Conservation (phyloP, 23 tunicate species). For the Diplosoma virens region DNA sequence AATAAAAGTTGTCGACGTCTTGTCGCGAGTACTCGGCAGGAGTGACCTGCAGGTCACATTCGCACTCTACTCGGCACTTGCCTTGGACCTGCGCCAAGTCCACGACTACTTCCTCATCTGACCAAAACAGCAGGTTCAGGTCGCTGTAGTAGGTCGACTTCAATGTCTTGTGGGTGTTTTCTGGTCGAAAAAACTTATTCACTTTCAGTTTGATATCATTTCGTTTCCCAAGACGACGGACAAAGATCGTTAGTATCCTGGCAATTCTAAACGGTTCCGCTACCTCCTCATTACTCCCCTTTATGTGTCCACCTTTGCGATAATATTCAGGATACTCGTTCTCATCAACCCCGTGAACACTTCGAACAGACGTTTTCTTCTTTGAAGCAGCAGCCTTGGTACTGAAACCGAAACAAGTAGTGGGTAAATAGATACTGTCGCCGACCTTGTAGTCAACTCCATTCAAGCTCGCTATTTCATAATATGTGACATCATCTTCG, state of each 20-base stretch:
- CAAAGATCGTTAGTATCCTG: slow-evolving; percentile 51
- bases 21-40: slow-evolving; percentile 48
- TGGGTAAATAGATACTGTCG: slow-evolving; percentile 58
- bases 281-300: slow-evolving; percentile 66
- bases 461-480: slow-evolving; percentile 29
- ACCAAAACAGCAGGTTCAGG: slow-evolving; percentile 67
- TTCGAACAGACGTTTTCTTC: background rate
- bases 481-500: slow-evolving; percentile 21
- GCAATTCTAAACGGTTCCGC: slow-evolving; percentile 77
- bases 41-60: slow-evolving; percentile 41
- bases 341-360: slow-evolving; percentile 54
- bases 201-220: slow-evolving; percentile 37
- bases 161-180: slow-evolving; percentile 65
- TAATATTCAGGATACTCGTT: slow-evolving; percentile 81
- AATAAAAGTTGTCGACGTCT: slow-evolving; percentile 71
- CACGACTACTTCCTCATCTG: slow-evolving; percentile 50
- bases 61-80: slow-evolving; percentile 75
- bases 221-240: background rate
- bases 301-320: slow-evolving; percentile 56
- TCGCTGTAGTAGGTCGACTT: slow-evolving; percentile 46
- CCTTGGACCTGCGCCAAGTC: slow-evolving; percentile 47
- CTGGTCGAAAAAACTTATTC: slow-evolving; percentile 83
- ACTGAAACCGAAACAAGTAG: slow-evolving; percentile 41
- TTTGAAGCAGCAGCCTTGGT: background rate
- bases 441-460: slow-evolving; percentile 58